Percentiles rank a stretch among this genome's conserved stretches.
Conservation (phyloP, 2,797 vertebrate species). For the Phoeniculus purpureus region DNA sequence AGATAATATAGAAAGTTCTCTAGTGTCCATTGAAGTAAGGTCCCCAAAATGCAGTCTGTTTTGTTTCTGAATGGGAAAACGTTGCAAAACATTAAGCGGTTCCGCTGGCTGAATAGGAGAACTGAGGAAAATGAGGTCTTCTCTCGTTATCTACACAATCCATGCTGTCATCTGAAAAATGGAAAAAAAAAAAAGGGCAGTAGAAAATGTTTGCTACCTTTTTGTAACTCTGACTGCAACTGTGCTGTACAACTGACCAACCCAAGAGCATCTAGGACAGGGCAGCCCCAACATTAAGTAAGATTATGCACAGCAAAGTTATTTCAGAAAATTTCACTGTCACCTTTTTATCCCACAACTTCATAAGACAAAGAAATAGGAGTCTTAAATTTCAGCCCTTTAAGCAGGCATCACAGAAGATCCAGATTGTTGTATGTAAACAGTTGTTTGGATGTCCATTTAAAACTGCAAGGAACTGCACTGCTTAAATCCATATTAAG, state of each 20-base stretch:
- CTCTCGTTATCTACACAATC: slow-evolving; percentile 94
- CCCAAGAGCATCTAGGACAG: too few relatives aligned
- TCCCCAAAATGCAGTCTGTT: slow-evolving; percentile 86
- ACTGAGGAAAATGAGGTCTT: slow-evolving; percentile 97
- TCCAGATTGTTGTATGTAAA: neutral
- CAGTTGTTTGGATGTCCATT: neutral
- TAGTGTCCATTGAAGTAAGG: slow-evolving; percentile 80
- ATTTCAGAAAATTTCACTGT: neutral
- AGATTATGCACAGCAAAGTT: neutral
- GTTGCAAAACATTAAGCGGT: slow-evolving; percentile 83
- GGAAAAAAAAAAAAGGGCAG: neutral
- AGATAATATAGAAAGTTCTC: slow-evolving; percentile 77
- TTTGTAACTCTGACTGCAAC: neutral
- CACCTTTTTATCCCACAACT: neutral
- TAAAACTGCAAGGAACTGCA: neutral
- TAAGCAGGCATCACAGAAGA: neutral
- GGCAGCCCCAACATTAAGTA: neutral
- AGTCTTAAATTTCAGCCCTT: neutral
- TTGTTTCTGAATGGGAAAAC: slow-evolving; percentile 69
- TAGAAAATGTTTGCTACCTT: neutral
- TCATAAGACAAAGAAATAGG: neutral
- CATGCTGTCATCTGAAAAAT: slow-evolving; percentile 89
- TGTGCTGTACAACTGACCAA: too few relatives aligned
- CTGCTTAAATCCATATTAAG: neutral
- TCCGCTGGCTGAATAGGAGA: slow-evolving; percentile 97